These are phyloP conservation scores for Triplophysa dalaica DNA, from an alignment of 2,113 vertebrate genomes.

Conservation along the genomic window DNA sequence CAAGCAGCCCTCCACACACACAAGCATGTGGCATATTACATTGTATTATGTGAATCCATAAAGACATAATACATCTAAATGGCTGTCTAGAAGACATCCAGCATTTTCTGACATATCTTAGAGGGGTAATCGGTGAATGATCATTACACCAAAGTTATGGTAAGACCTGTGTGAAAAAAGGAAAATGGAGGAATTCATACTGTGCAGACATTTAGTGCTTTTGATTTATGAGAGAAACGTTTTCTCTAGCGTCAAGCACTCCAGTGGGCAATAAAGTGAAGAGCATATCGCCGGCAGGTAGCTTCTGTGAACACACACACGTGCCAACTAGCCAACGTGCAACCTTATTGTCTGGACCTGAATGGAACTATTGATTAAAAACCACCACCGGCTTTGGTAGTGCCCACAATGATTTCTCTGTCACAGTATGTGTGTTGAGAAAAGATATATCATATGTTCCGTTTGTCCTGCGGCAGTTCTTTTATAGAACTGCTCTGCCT, in stretches of 20 bases:
- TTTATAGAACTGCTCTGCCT: not conserved
- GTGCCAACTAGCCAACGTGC: slow-evolving; percentile 59
- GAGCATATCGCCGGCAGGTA: slow-evolving; percentile 63
- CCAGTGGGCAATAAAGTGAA: slow-evolving; percentile 69
- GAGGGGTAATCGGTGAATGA: slow-evolving; percentile 65
- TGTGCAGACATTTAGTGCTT: slow-evolving; percentile 65
- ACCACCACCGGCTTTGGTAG: slow-evolving; percentile 47
- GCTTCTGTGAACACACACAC: slow-evolving; percentile 42
- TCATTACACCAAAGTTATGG: slow-evolving; percentile 65
- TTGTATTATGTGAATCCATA: slow-evolving; percentile 29
- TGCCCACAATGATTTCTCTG: not conserved
- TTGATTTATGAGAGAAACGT: slow-evolving; percentile 71
- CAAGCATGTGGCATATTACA: not conserved
- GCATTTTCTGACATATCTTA: slow-evolving; percentile 53
- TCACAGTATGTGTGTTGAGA: not conserved
- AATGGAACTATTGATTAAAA: slow-evolving; percentile 72
- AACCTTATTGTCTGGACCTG: slow-evolving; percentile 63
- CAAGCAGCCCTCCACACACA: slow-evolving; percentile 43
- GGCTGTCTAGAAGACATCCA: slow-evolving; percentile 36
- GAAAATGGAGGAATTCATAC: slow-evolving; percentile 59
- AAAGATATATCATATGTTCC: not conserved
- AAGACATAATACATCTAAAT: slow-evolving; percentile 59
- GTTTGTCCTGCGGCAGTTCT: not conserved
- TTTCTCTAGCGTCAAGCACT: slow-evolving; percentile 60
- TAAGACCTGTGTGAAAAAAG: slow-evolving; percentile 42